Evolutionary conservation across 1,140 invertebrate genomes (phyloP), one percentile per base, ranked within the genome.

Genomic region (Holotrichia oblita): DNA sequence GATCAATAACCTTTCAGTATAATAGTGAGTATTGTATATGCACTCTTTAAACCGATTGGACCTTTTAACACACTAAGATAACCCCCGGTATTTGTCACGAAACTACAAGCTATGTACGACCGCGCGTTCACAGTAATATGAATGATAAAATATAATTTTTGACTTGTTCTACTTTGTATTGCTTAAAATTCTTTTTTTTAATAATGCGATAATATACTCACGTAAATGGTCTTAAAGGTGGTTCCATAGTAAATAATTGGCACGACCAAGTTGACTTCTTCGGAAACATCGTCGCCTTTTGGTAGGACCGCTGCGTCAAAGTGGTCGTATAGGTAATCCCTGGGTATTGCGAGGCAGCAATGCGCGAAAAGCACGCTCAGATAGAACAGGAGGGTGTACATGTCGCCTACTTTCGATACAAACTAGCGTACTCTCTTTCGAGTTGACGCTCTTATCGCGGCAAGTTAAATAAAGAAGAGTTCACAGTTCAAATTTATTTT

Each of bases 231-330:
- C 20, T 84, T 81, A 80, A 83, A 87, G 17, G 42, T 77, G 59
- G 76, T 81, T 8, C 83, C 84, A 80, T 85, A 87, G 79, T 84
- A 87, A 10, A 83, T 77, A 20, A 87, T 79, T 1, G 86, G 84
- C 27, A 89, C 88, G 80, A 86, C 88, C 0, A 91, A 81, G 0
- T 77, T 76, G 8, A 90, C 81, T 82, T 90, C 88, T n/a, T 88
- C 88, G 10, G 89, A 86, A 12, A 89, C 83, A 64, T 89, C 89
- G 44, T 87, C 83, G 1, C 87, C 89, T 20, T 81, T 81, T 14
- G 88, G 86, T 76, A 90, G 82, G 6, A 80, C 55, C 0, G 78
- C 81, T 14, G 78, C 84, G 10, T 82, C 80, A 17, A 82, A 75
- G 76, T 82, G 80, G 14, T 82, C 81, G 76, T 84, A 85, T 1